Percentiles rank a stretch among this genome's conserved stretches.
These are phyloP conservation scores for Eupithecia centaureata DNA, from an alignment of 2,888 invertebrate genomes.

Conservation along the genomic window DNA sequence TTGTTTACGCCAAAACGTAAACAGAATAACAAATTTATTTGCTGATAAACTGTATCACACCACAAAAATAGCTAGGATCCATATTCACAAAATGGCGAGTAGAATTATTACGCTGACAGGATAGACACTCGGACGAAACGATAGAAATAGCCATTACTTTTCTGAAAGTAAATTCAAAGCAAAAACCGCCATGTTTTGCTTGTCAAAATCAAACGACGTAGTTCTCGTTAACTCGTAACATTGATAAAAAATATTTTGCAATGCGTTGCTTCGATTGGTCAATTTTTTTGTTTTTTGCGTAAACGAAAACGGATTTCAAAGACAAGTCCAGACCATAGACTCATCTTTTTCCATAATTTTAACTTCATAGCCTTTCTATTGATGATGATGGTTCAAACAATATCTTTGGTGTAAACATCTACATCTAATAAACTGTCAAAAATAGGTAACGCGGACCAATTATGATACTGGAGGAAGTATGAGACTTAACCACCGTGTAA, in stretches of 20 bases:
- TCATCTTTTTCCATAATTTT: too few species aligned
- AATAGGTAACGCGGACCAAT: too few species aligned
- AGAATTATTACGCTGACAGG: constrained; percentile 80
- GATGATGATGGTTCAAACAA: too few species aligned
- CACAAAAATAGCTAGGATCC: constrained; percentile 67
- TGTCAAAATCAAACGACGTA: constrained; percentile 11
- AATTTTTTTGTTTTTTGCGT: too few species aligned
- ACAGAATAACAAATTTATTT: constrained; percentile 55
- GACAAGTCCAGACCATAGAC: neutral
- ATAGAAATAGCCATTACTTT: constrained; percentile 81
- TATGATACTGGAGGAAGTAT: too few species aligned
- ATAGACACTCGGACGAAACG: constrained; percentile 67
- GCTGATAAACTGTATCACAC: constrained; percentile 66
- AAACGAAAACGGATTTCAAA: neutral
- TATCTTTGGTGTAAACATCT: too few species aligned
- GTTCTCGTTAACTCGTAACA: too few species aligned
- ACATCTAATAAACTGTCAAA: too few species aligned
- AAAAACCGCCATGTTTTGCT: constrained; percentile 74
- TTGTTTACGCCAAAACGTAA: constrained; percentile 52
- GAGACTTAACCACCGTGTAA: too few species aligned
- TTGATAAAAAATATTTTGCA: too few species aligned
- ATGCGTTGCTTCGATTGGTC: too few species aligned
- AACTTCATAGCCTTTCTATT: too few species aligned
- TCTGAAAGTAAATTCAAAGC: constrained; percentile 72
- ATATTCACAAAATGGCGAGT: constrained; percentile 80